These are phyloP conservation scores for Odontophorus gujanensis DNA, from an alignment of 2,113 vertebrate species.

Conservation along the genomic window DNA sequence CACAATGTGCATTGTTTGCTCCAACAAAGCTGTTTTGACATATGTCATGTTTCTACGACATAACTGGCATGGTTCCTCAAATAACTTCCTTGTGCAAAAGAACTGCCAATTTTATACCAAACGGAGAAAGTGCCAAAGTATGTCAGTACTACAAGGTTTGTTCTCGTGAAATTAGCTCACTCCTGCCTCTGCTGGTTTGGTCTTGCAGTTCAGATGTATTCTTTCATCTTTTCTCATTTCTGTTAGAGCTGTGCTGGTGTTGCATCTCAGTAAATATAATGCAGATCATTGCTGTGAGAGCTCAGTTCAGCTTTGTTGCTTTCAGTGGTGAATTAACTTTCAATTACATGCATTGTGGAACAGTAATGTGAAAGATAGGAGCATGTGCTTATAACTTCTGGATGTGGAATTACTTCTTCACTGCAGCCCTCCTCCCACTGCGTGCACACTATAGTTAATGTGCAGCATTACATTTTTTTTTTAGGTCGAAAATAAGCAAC, in stretches of 20 bases:
- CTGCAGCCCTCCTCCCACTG: not conserved
- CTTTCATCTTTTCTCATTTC: not conserved
- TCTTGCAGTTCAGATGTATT: not conserved
- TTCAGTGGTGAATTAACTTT: not conserved
- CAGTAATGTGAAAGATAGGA: not conserved
- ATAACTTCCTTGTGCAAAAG: not conserved
- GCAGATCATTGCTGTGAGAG: not conserved
- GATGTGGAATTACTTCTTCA: not conserved
- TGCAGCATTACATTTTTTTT: not conserved
- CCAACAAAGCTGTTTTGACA: not conserved
- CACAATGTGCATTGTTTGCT: not conserved
- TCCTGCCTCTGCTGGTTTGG: not conserved
- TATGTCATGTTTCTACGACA: not conserved
- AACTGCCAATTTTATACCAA: not conserved
- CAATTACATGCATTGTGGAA: not conserved
- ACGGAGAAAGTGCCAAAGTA: not conserved
- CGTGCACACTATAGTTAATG: not conserved
- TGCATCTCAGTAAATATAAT: not conserved
- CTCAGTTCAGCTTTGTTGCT: not conserved
- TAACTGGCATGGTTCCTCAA: not conserved
- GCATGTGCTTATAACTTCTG: not conserved
- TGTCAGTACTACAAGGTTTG: not conserved
- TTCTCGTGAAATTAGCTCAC: not conserved
- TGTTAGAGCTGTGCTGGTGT: not conserved
- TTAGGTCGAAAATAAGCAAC: not conserved